Percentiles rank a stretch among this genome's conserved stretches.
These are phyloP conservation scores for Ptiloglossa arizonensis DNA, from an alignment of 1,140 invertebrate species.

Conservation along the genomic window DNA sequence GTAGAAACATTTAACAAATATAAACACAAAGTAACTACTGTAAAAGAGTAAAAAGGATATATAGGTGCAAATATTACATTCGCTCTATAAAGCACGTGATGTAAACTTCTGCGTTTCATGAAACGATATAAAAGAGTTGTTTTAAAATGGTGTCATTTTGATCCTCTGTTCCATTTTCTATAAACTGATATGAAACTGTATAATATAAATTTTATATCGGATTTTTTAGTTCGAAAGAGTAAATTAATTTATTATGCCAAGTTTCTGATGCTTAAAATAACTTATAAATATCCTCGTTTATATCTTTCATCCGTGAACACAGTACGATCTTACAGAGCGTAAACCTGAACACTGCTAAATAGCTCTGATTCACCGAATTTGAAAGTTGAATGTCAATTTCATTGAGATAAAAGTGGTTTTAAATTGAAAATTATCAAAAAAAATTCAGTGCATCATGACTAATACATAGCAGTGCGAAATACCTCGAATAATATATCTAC, in stretches of 20 bases:
- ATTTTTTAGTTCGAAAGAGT: not conserved
- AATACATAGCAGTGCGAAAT: not conserved
- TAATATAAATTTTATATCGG: too few species aligned
- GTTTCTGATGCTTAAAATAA: not conserved
- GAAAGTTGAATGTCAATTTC: not conserved
- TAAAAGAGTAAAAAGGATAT: not conserved
- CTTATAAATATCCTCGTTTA: slow-evolving; percentile 16
- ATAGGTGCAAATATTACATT: not conserved
- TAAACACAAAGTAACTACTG: not conserved
- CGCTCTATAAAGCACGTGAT: slow-evolving; percentile 32
- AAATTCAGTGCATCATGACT: not conserved
- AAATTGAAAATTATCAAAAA: not conserved
- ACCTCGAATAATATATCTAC: slow-evolving; percentile 69
- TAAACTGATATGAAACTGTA: not conserved
- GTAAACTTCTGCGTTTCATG: not conserved
- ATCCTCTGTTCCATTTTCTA: not conserved
- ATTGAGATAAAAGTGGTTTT: too few species aligned
- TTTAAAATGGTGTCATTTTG: not conserved
- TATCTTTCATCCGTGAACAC: slow-evolving; percentile 19
- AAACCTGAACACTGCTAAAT: not conserved
- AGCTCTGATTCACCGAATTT: slow-evolving; percentile 11
- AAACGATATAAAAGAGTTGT: slow-evolving; percentile 41
- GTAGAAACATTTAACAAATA: not conserved
- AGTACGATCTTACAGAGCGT: slow-evolving; percentile 10
- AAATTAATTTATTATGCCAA: not conserved